Base-by-base conservation (phyloP, 2,888 invertebrate species). In the Crossocerus cetratus region DNA sequence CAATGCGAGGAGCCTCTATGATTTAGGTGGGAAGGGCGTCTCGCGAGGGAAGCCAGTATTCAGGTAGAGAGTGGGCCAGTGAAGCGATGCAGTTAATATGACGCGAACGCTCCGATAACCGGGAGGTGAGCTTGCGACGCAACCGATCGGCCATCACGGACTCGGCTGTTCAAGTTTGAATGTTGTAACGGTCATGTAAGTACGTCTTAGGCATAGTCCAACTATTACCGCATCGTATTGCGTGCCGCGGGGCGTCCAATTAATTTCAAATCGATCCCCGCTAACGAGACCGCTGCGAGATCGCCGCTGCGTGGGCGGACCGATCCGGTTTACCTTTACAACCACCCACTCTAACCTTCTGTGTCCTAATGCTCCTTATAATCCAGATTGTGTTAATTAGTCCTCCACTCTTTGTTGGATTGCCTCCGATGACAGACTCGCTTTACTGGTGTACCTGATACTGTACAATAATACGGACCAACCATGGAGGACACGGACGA, bases 401-500 rank as follows among this genome's bases (percentile, higher is more conserved):
- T 75, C 8, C 65, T 70, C 63, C 58, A 32, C 61, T 49, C 63
- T 69, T 74, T 77, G 45, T 72, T 73, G 63, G 18, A 67, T 77
- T 73, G 45, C 21, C 60, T 57, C 61, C 56, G 63, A 78, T 80
- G 75, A 78, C 65, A 80, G 74, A 65, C 54, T 72, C 43, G 59
- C 21, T 65, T 58, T 57, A 64, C 63, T 69, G 70, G 56, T 70
- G 74, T 69, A 71, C 56, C 13, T 43, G 42, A 43, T 63, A 74
- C 56, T 53, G 22, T 21, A 59, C 55, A 67, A 56, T 54, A 61
- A 53, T 49, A 71, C 23, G 57, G 68, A 58, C 55, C 57, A 61
- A 86, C 65, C 66, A 89, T 89, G 89, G 89, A 89, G 68, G 86
- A 88, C 69, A 84, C 84, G 75, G 84, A 85, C 56, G 86, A 87